phyloP scores from a whole-genome alignment of 2,888 invertebrate species.

The Flabesymbios commensalis region DNA sequence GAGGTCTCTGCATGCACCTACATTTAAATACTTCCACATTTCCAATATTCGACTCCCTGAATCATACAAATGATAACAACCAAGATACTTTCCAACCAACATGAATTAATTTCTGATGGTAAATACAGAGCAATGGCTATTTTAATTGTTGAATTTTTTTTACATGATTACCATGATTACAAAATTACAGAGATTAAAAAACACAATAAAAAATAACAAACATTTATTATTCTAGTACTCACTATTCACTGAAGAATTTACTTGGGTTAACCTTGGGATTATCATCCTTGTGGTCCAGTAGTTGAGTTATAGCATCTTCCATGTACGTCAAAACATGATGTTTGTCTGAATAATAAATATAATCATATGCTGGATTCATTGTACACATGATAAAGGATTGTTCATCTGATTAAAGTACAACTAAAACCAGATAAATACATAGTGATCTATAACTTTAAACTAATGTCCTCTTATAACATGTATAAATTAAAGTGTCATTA shows the following conservation, averaged over 20 bases:
- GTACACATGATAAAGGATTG: neutral
- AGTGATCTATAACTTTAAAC: no score
- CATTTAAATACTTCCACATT: no score
- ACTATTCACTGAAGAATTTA: constrained; percentile 60
- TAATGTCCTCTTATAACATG: neutral
- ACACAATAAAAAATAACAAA: neutral
- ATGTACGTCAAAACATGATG: constrained; percentile 55
- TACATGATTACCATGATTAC: neutral
- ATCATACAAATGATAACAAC: neutral
- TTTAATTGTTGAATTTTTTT: neutral
- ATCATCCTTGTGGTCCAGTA: constrained; percentile 57
- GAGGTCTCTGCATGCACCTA: no score
- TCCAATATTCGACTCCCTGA: no score
- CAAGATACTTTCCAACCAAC: neutral
- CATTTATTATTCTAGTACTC: constrained; percentile 33
- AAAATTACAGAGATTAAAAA: neutral
- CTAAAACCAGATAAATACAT: no score
- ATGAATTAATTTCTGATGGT: neutral
- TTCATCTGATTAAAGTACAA: neutral
- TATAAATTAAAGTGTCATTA: neutral
- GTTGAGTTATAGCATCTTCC: constrained; percentile 56
- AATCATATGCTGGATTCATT: no score
- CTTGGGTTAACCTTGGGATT: constrained; percentile 58
- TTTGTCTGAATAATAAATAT: constrained; percentile 45
- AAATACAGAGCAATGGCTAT: neutral